These are phyloP conservation scores for Aphelinus atriplicis DNA, from an alignment of 1,140 invertebrate genomes.

Conservation along the genomic window DNA sequence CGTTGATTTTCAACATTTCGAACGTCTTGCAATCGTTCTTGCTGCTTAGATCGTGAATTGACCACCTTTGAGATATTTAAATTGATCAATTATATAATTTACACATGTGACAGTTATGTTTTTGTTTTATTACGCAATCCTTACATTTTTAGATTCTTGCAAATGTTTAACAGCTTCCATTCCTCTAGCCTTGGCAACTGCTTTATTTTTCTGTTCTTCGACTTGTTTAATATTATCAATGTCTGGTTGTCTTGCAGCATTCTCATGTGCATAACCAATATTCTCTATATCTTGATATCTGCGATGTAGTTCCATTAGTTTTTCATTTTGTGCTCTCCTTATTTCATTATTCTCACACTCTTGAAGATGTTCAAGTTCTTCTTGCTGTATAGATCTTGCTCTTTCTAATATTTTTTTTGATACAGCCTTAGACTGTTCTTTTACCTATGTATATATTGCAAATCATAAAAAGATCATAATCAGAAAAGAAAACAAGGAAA, in stretches of 20 bases:
- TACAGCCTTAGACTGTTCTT: slow-evolving; percentile 68
- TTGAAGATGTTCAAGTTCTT: slow-evolving; percentile 60
- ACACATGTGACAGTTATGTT: slow-evolving; percentile 12
- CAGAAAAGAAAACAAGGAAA: background rate
- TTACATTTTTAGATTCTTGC: slow-evolving; percentile 50
- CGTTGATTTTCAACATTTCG: slow-evolving; percentile 65
- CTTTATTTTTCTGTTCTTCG: slow-evolving; percentile 53
- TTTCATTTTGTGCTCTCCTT: slow-evolving; percentile 59
- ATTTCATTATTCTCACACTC: slow-evolving; percentile 60
- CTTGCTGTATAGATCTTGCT: slow-evolving; percentile 59
- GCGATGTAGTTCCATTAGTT: slow-evolving; percentile 63
- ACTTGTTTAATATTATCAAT: slow-evolving; percentile 53
- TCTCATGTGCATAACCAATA: slow-evolving; percentile 64
- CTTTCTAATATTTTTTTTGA: slow-evolving; percentile 64
- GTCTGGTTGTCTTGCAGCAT: slow-evolving; percentile 58
- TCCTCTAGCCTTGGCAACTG: slow-evolving; percentile 59
- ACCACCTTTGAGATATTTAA: slow-evolving; percentile 19
- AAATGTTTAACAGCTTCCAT: slow-evolving; percentile 56
- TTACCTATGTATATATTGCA: slow-evolving; percentile 54
- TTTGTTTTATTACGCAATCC: background rate
- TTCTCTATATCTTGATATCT: slow-evolving; percentile 65
- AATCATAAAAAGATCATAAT: background rate
- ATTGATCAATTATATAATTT: slow-evolving; percentile 15
- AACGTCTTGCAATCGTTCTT: slow-evolving; percentile 59
- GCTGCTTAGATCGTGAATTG: slow-evolving; percentile 36